Percentiles rank a stretch among this genome's conserved stretches.
These are phyloP conservation scores for Chaetura pelagica DNA, from an alignment of 2,113 vertebrate genomes.

Conservation along the genomic window DNA sequence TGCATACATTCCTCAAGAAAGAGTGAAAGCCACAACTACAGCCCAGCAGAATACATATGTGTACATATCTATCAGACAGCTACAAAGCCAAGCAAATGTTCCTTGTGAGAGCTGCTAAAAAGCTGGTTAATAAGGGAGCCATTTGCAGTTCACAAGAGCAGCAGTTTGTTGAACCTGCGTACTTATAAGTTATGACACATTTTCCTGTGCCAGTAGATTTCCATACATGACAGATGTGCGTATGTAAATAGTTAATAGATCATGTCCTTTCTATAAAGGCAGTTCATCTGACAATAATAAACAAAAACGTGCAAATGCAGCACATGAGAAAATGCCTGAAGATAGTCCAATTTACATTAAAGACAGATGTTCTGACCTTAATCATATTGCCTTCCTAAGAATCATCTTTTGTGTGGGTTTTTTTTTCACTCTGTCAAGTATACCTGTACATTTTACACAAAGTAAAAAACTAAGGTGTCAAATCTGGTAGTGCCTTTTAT, in stretches of 20 bases:
- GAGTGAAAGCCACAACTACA: neutral
- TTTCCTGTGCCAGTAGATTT: neutral
- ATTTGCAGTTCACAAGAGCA: neutral
- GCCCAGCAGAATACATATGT: neutral
- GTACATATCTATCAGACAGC: neutral
- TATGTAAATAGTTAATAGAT: slow-evolving; percentile 41
- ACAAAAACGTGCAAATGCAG: neutral
- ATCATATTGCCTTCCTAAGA: neutral
- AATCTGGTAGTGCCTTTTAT: neutral
- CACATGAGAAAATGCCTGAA: neutral
- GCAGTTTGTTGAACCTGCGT: neutral
- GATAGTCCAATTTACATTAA: neutral
- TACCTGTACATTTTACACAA: neutral
- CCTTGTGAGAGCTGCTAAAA: neutral
- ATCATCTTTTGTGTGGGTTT: neutral
- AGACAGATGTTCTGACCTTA: neutral
- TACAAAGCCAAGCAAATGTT: neutral
- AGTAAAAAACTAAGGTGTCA: neutral
- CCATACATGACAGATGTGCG: neutral
- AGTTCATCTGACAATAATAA: slow-evolving; percentile 26
- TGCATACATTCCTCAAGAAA: neutral
- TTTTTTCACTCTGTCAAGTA: neutral
- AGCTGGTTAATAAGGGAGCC: neutral
- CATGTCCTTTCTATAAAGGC: neutral
- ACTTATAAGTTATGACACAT: neutral